Evolutionary conservation across 2,797 vertebrate genomes (phyloP).

Genomic region (Diplodus puntazzo): DNA sequence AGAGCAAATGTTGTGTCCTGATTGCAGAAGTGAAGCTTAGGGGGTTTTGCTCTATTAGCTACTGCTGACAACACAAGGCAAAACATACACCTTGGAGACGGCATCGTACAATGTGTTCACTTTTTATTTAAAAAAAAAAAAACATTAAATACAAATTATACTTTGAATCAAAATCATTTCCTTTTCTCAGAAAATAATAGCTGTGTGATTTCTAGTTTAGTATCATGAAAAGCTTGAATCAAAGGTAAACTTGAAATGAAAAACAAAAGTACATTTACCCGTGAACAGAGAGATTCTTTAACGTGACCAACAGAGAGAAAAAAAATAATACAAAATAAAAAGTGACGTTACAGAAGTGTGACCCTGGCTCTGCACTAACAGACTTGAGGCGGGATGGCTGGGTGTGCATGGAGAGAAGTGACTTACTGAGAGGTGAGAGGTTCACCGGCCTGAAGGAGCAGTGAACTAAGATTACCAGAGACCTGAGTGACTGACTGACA

Average conservation of each 20-base stretch:
- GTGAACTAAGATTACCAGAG: conserved; percentile 55
- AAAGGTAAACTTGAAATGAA: conserved; percentile 75
- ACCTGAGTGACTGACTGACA: conserved; percentile 71
- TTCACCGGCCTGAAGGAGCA: conserved; percentile 49
- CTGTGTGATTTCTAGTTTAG: conserved; percentile 84
- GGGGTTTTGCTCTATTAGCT: neutral
- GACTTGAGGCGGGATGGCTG: conserved; percentile 74
- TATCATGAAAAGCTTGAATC: conserved; percentile 82
- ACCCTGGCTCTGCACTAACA: conserved; percentile 75
- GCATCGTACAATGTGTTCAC: conserved; percentile 86
- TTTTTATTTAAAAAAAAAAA: conserved; percentile 85
- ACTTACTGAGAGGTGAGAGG: conserved; percentile 56
- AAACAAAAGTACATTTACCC: conserved; percentile 84
- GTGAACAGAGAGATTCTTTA: conserved; percentile 85
- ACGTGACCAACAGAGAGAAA: conserved; percentile 67
- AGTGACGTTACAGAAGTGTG: conserved; percentile 74
- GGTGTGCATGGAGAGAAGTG: conserved; percentile 72
- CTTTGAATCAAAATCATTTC: conserved; percentile 81
- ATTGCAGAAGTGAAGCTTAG: conserved; percentile 10
- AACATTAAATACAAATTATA: conserved; percentile 91
- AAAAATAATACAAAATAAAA: conserved; percentile 36
- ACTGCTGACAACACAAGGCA: conserved; percentile 15
- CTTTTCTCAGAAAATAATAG: conserved; percentile 81
- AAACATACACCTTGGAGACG: conserved; percentile 16
- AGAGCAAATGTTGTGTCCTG: conserved; percentile 42